phyloP scores from a whole-genome alignment of 1,140 invertebrate genomes.

The Scaptodrosophila lebanonensis region DNA sequence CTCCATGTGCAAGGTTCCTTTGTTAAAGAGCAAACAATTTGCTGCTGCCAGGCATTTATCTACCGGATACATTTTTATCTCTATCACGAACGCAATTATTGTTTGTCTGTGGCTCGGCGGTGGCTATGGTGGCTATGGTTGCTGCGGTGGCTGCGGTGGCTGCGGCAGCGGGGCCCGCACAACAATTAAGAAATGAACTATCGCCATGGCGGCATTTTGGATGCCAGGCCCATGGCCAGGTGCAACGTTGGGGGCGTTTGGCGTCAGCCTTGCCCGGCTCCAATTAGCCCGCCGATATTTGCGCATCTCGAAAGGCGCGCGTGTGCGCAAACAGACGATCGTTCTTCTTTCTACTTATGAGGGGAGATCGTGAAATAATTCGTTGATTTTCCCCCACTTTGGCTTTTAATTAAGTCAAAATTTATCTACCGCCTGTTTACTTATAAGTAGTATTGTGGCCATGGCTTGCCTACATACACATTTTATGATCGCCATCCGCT shows the following conservation, averaged over 20 bases:
- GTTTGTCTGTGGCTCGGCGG: slow-evolving; percentile 46
- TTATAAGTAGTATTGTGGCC: slow-evolving; percentile 31
- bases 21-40: slow-evolving; percentile 38
- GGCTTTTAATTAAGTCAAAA: slow-evolving; percentile 65
- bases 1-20: neutral
- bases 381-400: slow-evolving; percentile 38
- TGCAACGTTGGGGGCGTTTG: too few relatives aligned
- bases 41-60: slow-evolving; percentile 44
- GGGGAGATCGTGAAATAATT: slow-evolving; percentile 29
- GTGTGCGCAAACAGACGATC: slow-evolving; percentile 25
- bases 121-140: too few relatives aligned
- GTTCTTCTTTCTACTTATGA: neutral
- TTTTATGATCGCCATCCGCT: slow-evolving; percentile 67
- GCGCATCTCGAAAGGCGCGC: slow-evolving; percentile 44
- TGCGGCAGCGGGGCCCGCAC: slow-evolving; percentile 26
- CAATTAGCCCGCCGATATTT: slow-evolving; percentile 63
- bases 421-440: slow-evolving; percentile 42
- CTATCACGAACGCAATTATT: slow-evolving; percentile 63
- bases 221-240: slow-evolving; percentile 7
- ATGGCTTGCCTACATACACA: slow-evolving; percentile 36
- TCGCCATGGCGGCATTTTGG: slow-evolving; percentile 32
- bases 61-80: slow-evolving; percentile 74
- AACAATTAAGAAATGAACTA: slow-evolving; percentile 74
- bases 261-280: slow-evolving; percentile 11
- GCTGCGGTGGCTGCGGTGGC: too few relatives aligned